Evolutionary conservation across 1,140 invertebrate genomes (phyloP), one percentile per base, ranked within the genome.

Genomic region (Cydia strobilella): DNA sequence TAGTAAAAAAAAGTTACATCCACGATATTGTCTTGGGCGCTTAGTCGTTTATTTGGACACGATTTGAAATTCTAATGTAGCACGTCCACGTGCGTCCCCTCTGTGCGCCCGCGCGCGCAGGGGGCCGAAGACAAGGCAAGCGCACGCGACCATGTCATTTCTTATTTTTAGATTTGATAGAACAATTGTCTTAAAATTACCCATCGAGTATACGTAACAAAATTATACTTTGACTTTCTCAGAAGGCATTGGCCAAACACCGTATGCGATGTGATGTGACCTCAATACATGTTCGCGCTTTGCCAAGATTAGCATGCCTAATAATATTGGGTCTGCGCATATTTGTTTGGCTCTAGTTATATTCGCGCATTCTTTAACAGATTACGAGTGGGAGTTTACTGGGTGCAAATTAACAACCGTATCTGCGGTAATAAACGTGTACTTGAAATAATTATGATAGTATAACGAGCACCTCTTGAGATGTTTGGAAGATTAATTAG

Each of bases 51-150:
- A 79, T 86, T 84, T 81, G 73, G 74, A 79, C 76, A 72, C 73
- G 77, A 81, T 86, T 80, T 82, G 81, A 84, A 87, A 82, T 59
- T 74, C 75, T 85, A 84, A 87, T 85, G 75, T 80, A 83, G 86
- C 87, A 88, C 90, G 90, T 87, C 88, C 85, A 81, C 74, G 80
- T 77, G 71, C 72, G 78, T 80, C 82, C 82, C 83, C 84, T 84
- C 82, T 79, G 75, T 78, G 80, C 85, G 88, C 87, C n/a, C n/a
- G 86, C 87, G 77, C 71, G 82, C 83, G 89, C 85, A 84, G 72
- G 74, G 79, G 79, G 51, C 45, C 15, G 78, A 82, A 74, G 45
- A 62, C 82, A 76, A 82, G 78, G 72, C 82, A 65, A 76, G 72
- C 54, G 82, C 82, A 88, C 84, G 84, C 86, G 86, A 87, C 84